Conservation (phyloP, 2,888 invertebrate genomes). For the Leucophora obtusa region DNA sequence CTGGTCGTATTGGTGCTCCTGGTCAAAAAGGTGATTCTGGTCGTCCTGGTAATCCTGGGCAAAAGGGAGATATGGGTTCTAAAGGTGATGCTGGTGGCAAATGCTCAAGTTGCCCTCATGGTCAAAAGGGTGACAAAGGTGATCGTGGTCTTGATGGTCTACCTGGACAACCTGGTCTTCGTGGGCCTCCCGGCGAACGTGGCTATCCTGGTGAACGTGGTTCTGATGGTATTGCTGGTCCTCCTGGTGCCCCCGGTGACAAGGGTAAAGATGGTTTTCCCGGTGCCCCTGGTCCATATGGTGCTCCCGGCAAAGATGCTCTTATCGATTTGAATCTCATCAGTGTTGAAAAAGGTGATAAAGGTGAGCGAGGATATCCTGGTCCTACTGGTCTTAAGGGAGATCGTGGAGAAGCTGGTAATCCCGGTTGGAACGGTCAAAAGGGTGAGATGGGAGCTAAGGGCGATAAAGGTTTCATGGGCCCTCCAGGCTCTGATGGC, state of each 20-base stretch:
- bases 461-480: slow-evolving; percentile 85
- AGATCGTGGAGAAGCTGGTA: slow-evolving; percentile 84
- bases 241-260: slow-evolving; percentile 73
- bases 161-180: slow-evolving; percentile 84
- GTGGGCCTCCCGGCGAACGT: slow-evolving; percentile 86
- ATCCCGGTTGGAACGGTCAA: slow-evolving; percentile 84
- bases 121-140: slow-evolving; percentile 87
- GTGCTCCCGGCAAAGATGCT: slow-evolving; percentile 83
- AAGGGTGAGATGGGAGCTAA: slow-evolving; percentile 84
- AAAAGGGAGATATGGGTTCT: slow-evolving; percentile 82
- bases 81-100: slow-evolving; percentile 91
- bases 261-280: slow-evolving; percentile 80
- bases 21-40: slow-evolving; percentile 86
- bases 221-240: slow-evolving; percentile 84
- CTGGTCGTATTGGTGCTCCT: slow-evolving; percentile 83
- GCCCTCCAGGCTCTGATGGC: slow-evolving; percentile 86
- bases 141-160: slow-evolving; percentile 85
- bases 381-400: slow-evolving; percentile 85
- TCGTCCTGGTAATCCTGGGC: slow-evolving; percentile 83
- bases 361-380: slow-evolving; percentile 83
- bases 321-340: slow-evolving; percentile 80
- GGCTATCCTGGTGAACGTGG: slow-evolving; percentile 86
- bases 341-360: slow-evolving; percentile 82
- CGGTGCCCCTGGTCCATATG: slow-evolving; percentile 83
- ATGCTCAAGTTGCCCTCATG: slow-evolving; percentile 88